phyloP scores from a whole-genome alignment of 2,888 invertebrate species.

The Coelopa pilipes region DNA sequence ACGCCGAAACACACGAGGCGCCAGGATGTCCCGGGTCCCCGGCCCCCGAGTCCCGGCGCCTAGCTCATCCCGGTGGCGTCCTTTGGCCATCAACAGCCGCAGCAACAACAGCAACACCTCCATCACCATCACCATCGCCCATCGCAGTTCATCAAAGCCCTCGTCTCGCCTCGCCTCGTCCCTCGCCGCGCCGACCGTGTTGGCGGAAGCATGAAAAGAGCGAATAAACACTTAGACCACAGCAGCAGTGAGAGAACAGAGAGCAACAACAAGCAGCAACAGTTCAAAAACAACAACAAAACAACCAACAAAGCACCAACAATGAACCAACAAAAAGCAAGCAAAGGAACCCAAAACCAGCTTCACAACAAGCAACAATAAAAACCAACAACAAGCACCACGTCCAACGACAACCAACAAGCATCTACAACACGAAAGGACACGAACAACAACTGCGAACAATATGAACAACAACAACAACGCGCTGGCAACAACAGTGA shows the following conservation, averaged over 20 bases:
- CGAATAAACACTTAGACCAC: not conserved
- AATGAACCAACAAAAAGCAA: no score
- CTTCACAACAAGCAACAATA: no score
- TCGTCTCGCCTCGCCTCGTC: no score
- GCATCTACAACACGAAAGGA: no score
- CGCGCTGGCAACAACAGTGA: not conserved
- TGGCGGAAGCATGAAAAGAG: conserved; percentile 15
- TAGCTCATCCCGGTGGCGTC: not conserved
- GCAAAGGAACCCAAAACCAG: no score
- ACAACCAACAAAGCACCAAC: no score
- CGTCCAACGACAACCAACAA: no score
- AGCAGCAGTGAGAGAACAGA: not conserved
- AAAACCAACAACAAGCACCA: no score
- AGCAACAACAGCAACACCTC: not conserved
- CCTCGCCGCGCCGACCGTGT: not conserved
- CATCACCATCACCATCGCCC: not conserved
- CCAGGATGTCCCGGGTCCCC: conserved; percentile 11
- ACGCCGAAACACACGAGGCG: conserved; percentile 45
- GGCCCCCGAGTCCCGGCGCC: not conserved
- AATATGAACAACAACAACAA: no score
- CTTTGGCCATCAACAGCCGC: not conserved
- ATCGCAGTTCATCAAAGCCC: conserved; percentile 6
- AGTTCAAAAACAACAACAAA: no score
- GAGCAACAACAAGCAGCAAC: not conserved
- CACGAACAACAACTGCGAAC: no score